Evolutionary conservation across 2,888 invertebrate species (phyloP).

Genomic region (Candidula unifasciata): DNA sequence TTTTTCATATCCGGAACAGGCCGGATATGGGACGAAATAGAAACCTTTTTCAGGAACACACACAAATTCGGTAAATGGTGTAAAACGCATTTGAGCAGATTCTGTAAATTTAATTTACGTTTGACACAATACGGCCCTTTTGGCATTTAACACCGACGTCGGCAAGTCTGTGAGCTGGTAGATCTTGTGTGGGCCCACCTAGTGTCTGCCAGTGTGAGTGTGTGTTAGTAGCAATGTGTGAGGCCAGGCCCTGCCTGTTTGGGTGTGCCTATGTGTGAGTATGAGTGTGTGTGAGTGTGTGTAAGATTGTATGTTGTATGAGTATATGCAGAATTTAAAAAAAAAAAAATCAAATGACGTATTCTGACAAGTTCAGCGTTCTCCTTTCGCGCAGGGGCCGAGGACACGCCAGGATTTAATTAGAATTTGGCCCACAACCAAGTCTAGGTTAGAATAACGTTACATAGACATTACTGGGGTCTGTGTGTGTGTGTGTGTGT

Average conservation of each 20-base stretch:
- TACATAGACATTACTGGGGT: too few species aligned
- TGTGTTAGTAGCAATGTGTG: too few species aligned
- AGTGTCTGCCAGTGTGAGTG: too few species aligned
- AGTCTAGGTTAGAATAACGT: neutral
- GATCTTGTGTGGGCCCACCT: neutral
- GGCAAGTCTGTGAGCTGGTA: neutral
- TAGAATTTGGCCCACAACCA: neutral
- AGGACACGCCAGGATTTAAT: slow-evolving; percentile 12
- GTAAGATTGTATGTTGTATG: too few species aligned
- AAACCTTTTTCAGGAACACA: neutral
- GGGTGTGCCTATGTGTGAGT: too few species aligned
- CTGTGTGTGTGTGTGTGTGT: too few species aligned
- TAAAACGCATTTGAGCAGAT: slow-evolving; percentile 5
- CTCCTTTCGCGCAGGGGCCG: neutral
- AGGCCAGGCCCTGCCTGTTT: too few species aligned
- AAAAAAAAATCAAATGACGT: neutral
- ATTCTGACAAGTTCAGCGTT: neutral
- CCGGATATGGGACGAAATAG: neutral
- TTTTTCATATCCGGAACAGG: neutral
- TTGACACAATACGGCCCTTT: neutral
- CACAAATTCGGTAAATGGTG: neutral
- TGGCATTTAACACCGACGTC: neutral
- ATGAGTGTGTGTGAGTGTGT: too few species aligned
- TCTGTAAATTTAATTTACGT: slow-evolving; percentile 11
- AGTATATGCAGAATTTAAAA: too few species aligned